Percentiles rank a stretch among this genome's conserved stretches.
Conservation (phyloP, 1,140 invertebrate species). For the Ericerus pela region DNA sequence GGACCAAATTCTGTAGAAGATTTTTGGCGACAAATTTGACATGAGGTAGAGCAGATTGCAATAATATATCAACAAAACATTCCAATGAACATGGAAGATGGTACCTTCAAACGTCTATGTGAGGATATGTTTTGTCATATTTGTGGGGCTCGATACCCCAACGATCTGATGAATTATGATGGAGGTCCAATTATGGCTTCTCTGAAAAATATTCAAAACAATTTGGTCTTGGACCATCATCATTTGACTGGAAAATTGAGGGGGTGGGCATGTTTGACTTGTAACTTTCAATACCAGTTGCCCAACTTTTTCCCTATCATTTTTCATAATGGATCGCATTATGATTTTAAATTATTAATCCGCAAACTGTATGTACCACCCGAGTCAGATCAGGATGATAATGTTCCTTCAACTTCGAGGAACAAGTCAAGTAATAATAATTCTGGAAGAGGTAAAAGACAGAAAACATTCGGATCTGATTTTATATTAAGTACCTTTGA, state of each 20-base stretch:
- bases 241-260: conserved; percentile 11
- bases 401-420: too few species aligned
- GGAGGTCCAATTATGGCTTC: neutral
- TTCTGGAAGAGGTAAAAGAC: too few species aligned
- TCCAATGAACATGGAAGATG: neutral
- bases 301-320: neutral
- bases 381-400: neutral
- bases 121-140: neutral
- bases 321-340: conserved; percentile 3
- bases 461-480: too few species aligned
- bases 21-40: neutral
- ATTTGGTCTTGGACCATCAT: conserved; percentile 1
- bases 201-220: too few species aligned
- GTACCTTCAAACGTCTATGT: neutral
- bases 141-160: neutral
- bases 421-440: too few species aligned
- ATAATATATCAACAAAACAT: neutral
- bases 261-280: neutral
- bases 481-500: too few species aligned
- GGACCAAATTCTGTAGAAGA: neutral
- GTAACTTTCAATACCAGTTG: neutral
- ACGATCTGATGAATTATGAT: neutral
- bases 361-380: too few species aligned
- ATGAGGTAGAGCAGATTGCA: neutral
- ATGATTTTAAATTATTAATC: conserved; percentile 9